These are phyloP conservation scores for Circaetus cinerascens DNA, from an alignment of 2,113 vertebrate species.

Conservation along the genomic window DNA sequence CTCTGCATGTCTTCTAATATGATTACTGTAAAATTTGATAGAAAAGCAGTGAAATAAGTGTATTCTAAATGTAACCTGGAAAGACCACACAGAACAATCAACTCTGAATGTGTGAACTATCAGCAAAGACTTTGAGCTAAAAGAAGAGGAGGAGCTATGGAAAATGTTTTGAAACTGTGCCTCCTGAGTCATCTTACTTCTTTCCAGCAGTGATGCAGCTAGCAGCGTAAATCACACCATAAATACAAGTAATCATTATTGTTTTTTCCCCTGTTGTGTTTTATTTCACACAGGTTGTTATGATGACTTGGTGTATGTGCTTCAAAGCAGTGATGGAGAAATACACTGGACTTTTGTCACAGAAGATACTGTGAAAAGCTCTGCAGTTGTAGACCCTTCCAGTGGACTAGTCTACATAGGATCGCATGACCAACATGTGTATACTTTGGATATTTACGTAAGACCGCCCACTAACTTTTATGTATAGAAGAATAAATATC, in stretches of 20 bases:
- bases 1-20: not conserved
- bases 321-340: constrained; percentile 78
- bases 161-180: not conserved
- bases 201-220: not conserved
- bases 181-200: not conserved
- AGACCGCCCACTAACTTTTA: not conserved
- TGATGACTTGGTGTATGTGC: constrained; percentile 84
- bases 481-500: not conserved
- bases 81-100: not conserved
- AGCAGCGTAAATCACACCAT: not conserved
- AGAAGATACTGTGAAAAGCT: constrained; percentile 87
- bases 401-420: constrained; percentile 85
- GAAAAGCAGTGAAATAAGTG: not conserved
- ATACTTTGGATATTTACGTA: constrained; percentile 90
- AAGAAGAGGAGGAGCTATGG: not conserved
- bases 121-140: not conserved
- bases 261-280: not conserved
- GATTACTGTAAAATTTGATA: not conserved
- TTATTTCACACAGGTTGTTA: constrained; percentile 83
- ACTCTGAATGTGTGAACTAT: not conserved
- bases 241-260: not conserved
- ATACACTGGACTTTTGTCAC: constrained; percentile 85
- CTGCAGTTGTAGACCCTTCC: constrained; percentile 78
- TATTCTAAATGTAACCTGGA: not conserved
- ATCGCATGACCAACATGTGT: constrained; percentile 89